Conservation (phyloP, 2,797 vertebrate genomes). For the Lutjanus campechanus region DNA sequence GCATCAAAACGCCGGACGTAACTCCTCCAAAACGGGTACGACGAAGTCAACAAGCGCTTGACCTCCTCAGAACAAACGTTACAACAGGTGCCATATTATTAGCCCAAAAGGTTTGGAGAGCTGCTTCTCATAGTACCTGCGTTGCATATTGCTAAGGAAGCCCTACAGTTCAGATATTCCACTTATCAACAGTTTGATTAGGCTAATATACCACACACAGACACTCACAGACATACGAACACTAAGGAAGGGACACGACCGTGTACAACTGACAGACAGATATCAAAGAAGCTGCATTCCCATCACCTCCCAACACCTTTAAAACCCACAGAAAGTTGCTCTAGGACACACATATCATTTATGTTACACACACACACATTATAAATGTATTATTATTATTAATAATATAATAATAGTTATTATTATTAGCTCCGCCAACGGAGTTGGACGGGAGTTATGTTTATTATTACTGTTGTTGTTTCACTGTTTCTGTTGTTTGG, state of each 20-base stretch:
- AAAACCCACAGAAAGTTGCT: conserved; percentile 78
- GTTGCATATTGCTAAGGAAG: conserved; percentile 90
- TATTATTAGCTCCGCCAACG: conserved; percentile 65
- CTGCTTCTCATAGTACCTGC: conserved; percentile 85
- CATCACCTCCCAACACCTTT: conserved; percentile 75
- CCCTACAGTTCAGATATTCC: conserved; percentile 88
- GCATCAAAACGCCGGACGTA: conserved; percentile 47
- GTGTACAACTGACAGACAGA: conserved; percentile 79
- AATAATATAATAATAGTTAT: conserved; percentile 74
- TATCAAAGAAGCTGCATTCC: conserved; percentile 83
- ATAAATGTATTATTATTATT: conserved; percentile 73
- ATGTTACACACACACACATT: conserved; percentile 78
- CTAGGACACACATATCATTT: conserved; percentile 81
- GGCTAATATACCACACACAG: conserved; percentile 78
- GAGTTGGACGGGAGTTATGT: conserved; percentile 64
- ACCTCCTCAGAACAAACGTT: conserved; percentile 59
- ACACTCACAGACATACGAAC: conserved; percentile 81
- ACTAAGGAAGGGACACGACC: conserved; percentile 78
- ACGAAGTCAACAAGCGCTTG: conserved; percentile 49
- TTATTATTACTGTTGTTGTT: conserved; percentile 78
- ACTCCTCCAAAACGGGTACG: conserved; percentile 38
- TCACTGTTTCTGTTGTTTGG: conserved; percentile 81
- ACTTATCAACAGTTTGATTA: conserved; percentile 84
- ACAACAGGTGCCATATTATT: conserved; percentile 65
- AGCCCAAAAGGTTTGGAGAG: conserved; percentile 76